Percentiles rank a stretch among this genome's conserved stretches.
Evolutionary conservation across 2,888 invertebrate species (phyloP).

Genomic region (Conomelus anceps): DNA sequence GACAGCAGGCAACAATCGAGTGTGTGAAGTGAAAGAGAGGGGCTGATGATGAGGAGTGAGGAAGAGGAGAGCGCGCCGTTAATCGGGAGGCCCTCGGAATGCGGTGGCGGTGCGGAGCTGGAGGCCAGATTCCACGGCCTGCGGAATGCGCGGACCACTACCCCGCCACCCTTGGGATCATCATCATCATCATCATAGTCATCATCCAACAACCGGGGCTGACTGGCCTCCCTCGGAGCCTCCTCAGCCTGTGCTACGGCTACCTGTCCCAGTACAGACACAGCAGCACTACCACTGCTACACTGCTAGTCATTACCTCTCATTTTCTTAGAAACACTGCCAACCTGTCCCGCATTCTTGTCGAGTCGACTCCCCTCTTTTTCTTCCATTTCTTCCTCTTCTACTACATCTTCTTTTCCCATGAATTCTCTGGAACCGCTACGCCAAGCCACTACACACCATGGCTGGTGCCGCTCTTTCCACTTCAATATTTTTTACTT

Average conservation of each 20-base stretch:
- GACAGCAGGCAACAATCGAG: not conserved
- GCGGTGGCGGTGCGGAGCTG: not conserved
- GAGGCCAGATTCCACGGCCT: not conserved
- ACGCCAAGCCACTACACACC: not conserved
- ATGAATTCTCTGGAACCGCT: not conserved
- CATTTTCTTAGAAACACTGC: not conserved
- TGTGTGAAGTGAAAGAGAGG: too few relatives aligned
- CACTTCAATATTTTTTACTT: not conserved
- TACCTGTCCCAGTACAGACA: too few relatives aligned
- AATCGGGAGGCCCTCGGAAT: not conserved
- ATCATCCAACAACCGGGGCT: too few relatives aligned
- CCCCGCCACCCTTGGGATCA: too few relatives aligned
- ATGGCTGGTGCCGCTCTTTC: not conserved
- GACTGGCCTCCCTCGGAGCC: too few relatives aligned
- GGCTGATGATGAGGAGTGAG: too few relatives aligned
- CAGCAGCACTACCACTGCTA: too few relatives aligned
- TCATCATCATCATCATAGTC: too few relatives aligned
- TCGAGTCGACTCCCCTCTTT: not conserved
- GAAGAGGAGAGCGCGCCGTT: not conserved
- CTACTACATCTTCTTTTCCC: not conserved
- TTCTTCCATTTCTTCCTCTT: not conserved
- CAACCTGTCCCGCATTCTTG: not conserved
- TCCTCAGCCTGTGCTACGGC: too few relatives aligned
- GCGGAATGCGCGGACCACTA: not conserved
- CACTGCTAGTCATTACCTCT: too few relatives aligned